Conservation (phyloP, 2,797 vertebrate species). For the Eremophila alpestris region DNA sequence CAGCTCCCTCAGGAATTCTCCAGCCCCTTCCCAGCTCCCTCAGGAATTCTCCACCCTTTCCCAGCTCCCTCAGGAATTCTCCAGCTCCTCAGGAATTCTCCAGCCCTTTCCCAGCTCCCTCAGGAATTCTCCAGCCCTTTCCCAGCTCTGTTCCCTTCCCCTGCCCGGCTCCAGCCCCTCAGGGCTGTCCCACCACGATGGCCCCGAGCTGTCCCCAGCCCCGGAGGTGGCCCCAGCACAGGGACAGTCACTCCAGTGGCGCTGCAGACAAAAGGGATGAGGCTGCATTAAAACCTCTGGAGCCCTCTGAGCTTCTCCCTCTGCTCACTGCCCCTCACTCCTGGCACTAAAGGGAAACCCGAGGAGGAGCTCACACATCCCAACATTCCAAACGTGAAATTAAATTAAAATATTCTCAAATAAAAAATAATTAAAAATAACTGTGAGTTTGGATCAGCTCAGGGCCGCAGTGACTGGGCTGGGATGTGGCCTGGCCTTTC, state of each 20-base stretch:
- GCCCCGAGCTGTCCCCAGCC: not conserved
- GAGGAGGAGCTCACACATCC: fast-evolving
- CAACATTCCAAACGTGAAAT: not conserved
- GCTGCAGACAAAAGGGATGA: not conserved
- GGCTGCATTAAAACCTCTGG: fast-evolving
- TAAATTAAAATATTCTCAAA: not conserved
- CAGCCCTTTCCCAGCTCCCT: too few relatives aligned
- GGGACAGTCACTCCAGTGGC: not conserved
- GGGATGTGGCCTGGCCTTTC: not conserved
- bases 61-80: too few relatives aligned
- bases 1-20: too few relatives aligned
- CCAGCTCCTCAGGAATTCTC: not conserved
- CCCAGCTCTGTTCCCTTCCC: too few relatives aligned
- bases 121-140: too few relatives aligned
- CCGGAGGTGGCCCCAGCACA: not conserved
- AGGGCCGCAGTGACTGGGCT: not conserved
- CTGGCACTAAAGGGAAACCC: not conserved
- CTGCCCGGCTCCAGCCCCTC: not conserved
- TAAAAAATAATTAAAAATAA: not conserved
- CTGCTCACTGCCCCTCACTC: not conserved
- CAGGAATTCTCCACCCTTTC: too few relatives aligned
- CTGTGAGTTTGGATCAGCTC: not conserved
- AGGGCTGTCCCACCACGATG: fast-evolving
- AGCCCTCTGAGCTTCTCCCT: not conserved
- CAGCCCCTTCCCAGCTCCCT: too few relatives aligned